Base-by-base conservation (phyloP, 2,797 vertebrate species). In the Trematomus bernacchii region DNA sequence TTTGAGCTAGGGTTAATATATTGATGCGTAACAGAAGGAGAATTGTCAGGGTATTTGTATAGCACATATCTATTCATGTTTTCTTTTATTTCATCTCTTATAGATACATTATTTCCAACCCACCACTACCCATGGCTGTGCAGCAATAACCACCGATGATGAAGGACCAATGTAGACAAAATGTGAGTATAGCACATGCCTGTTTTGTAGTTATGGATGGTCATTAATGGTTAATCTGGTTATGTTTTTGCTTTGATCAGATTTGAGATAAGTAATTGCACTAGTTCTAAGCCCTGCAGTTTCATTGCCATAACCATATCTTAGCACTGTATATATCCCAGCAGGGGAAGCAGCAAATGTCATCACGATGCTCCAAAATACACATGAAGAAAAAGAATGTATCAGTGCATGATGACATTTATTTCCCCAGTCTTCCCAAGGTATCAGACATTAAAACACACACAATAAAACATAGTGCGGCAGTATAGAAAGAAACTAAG, bases 401-500 rank as follows among this genome's bases (percentile, higher is more conserved):
- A 57, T 75, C 42, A 23, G 40, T 18, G 54, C 40, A 68, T 50
- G 1, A 30, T 44, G 27, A 27, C 15, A 68, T 71, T 82, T 66
- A 61, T 68, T 74, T 76, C 6, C 63, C 65, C 40, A 60, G 54
- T 65, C 59, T 52, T 55, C 55, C 27, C 23, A 54, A 58, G 37
- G 64, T 61, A 77, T 79, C 60, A 77, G 69, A 70, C 58, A 68
- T 76, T 60, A 73, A 75, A 78, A 74, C 23, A 59, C 70, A 62
- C 16, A 52, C 61, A 78, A 69, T 71, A 66, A 84, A 90, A 76
- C 12, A 40, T 59, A 87, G 64, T 53, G 44, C 44, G 77, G 61
- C 70, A 51, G 63, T 44, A 73, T 66, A 73, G 71, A 80, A 85
- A 82, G 79, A 85, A 83, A 85, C 48, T 68, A 68, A 87, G 82